A percentile compares a stretch with the other conserved stretches of the same genome.
These are phyloP conservation scores for Hoplias malabaricus DNA, from an alignment of 2,113 vertebrate species.

Conservation along the genomic window DNA sequence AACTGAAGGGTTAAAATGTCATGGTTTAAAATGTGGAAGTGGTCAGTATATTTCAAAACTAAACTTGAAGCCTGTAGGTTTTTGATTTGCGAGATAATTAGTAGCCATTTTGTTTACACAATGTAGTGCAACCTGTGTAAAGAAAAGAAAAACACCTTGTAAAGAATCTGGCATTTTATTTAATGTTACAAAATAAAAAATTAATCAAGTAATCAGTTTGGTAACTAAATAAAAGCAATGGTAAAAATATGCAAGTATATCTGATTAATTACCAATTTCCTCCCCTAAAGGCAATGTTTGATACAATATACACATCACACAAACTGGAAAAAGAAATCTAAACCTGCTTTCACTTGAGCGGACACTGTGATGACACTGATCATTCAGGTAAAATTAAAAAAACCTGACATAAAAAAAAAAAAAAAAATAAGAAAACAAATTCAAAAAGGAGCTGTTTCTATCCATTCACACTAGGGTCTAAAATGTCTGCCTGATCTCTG, in stretches of 20 bases:
- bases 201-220: neutral
- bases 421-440: neutral
- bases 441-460: neutral
- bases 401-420: neutral
- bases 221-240: neutral
- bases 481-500: neutral
- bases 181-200: constrained; percentile 9
- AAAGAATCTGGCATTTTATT: constrained; percentile 18
- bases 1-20: neutral
- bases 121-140: neutral
- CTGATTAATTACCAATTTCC: neutral
- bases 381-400: neutral
- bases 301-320: neutral
- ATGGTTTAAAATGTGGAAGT: neutral
- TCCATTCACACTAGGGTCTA: neutral
- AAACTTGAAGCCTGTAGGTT: neutral
- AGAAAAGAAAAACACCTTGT: neutral
- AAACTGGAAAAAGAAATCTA: neutral
- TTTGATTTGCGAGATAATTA: neutral
- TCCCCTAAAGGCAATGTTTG: neutral
- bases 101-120: neutral
- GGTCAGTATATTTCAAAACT: neutral
- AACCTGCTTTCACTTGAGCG: neutral
- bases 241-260: neutral
- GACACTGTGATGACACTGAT: neutral